Base-by-base conservation (phyloP, 1,140 invertebrate genomes). In the Bombus ignitus region DNA sequence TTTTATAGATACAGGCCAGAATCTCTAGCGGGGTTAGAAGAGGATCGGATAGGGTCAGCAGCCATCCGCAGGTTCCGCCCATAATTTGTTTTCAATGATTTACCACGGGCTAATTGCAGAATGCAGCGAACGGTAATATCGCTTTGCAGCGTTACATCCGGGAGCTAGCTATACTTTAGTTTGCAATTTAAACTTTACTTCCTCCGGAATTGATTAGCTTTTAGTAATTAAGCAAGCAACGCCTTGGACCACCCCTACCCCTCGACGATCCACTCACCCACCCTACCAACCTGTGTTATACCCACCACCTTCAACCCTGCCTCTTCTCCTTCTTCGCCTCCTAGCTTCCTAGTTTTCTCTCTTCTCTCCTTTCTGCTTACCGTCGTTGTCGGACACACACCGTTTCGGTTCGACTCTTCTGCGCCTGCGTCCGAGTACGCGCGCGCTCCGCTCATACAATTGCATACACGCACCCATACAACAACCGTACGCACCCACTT, bases 131-230 rank as follows among this genome's bases (percentile, higher is more conserved):
- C 93, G 91, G 94, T 95, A 94, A 95, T 95, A 95, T 94, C 93
- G 94, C 94, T 94, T 94, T 94, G 93, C 93, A 93, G 92, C 87
- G 92, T 93, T 94, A 94, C 92, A 90, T 93, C 87, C 91, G 91
- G 92, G 89, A 89, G 92, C 84, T 93, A 91, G 94, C 94, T 95
- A 95, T 95, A 95, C 95, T 95, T 95, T 95, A 95, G 94, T 95
- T 95, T 95, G 95, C 94, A 95, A 95, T 95, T 95, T 95, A 95
- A 95, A 95, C 95, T 95, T 95, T 95, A 95, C 94, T 95, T 95
- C 95, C 95, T 94, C 94, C 93, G 94, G 94, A 95, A 95, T 95
- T 95, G 95, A 95, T 95, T 95, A 95, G 94, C 94, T 95, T 95
- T 95, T 95, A 95, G 94, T 95, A 95, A 95, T 95, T 95, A 95